A percentile compares a stretch with the other conserved stretches of the same genome.
These are phyloP conservation scores for Vanessa tameamea DNA, from an alignment of 1,140 invertebrate genomes.

Conservation along the genomic window DNA sequence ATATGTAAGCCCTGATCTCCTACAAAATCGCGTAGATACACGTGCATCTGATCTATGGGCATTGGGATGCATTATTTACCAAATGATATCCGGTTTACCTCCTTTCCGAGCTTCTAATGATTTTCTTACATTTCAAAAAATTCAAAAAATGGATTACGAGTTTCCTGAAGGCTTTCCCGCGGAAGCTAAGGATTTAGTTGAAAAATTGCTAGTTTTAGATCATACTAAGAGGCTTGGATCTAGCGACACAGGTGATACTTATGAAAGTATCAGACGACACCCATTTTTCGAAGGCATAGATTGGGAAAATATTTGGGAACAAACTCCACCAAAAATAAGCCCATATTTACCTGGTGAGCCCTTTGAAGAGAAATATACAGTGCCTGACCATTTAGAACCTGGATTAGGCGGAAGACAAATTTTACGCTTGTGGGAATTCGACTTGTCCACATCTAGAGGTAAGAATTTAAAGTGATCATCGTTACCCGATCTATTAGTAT, in stretches of 20 bases:
- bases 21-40: conserved; percentile 90
- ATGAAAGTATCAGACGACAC: conserved; percentile 91
- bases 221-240: conserved; percentile 91
- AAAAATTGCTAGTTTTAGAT: conserved; percentile 92
- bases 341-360: conserved; percentile 91
- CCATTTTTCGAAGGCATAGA: conserved; percentile 92
- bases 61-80: conserved; percentile 97
- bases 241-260: conserved; percentile 86
- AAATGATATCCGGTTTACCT: conserved; percentile 96
- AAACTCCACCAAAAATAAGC: conserved; percentile 91
- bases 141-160: conserved; percentile 94
- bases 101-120: conserved; percentile 96
- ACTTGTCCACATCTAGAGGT: conserved; percentile 81
- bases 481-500: too few species aligned
- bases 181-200: conserved; percentile 92
- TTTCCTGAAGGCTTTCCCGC: conserved; percentile 95
- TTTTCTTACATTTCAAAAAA: conserved; percentile 98
- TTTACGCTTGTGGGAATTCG: conserved; percentile 87
- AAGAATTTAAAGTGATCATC: conserved; percentile 33
- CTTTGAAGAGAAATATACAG: conserved; percentile 86
- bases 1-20: conserved; percentile 98
- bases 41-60: conserved; percentile 98
- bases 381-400: conserved; percentile 90
- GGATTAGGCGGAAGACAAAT: conserved; percentile 92
- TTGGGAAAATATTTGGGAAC: conserved; percentile 89